phyloP scores from a whole-genome alignment of 2,888 invertebrate genomes.

The Trichogramma evanescens region DNA sequence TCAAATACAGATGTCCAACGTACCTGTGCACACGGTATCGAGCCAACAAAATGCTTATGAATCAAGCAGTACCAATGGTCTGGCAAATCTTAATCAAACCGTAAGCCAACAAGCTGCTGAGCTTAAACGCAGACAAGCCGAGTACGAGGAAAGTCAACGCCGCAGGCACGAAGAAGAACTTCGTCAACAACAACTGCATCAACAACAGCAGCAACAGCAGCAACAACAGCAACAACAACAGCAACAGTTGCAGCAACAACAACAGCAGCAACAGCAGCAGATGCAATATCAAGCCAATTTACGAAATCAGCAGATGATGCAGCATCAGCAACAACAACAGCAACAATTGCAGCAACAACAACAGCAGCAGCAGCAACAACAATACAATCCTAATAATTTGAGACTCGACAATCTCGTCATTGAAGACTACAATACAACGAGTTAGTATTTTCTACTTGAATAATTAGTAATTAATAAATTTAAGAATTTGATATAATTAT shows the following conservation, averaged over 20 bases:
- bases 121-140: constrained; percentile 51
- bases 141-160: constrained; percentile 52
- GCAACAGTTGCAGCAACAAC: constrained; percentile 36
- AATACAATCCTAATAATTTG: constrained; percentile 40
- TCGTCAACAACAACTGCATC: constrained; percentile 40
- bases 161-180: constrained; percentile 47
- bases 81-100: constrained; percentile 32
- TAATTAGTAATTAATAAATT: neutral
- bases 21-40: constrained; percentile 38
- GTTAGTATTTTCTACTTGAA: constrained; percentile 25
- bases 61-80: neutral
- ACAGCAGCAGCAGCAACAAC: constrained; percentile 36
- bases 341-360: constrained; percentile 35
- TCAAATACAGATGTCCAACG: constrained; percentile 40
- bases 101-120: constrained; percentile 34
- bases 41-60: constrained; percentile 32
- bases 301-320: constrained; percentile 38
- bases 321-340: constrained; percentile 35
- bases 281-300: constrained; percentile 25
- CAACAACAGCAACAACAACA: constrained; percentile 35
- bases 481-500: neutral
- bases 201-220: constrained; percentile 34
- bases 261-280: constrained; percentile 33
- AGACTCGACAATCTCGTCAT: constrained; percentile 44
- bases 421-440: constrained; percentile 40